These are phyloP conservation scores for Thecocarcelia acutangulata DNA, from an alignment of 2,888 invertebrate genomes.

Conservation along the genomic window DNA sequence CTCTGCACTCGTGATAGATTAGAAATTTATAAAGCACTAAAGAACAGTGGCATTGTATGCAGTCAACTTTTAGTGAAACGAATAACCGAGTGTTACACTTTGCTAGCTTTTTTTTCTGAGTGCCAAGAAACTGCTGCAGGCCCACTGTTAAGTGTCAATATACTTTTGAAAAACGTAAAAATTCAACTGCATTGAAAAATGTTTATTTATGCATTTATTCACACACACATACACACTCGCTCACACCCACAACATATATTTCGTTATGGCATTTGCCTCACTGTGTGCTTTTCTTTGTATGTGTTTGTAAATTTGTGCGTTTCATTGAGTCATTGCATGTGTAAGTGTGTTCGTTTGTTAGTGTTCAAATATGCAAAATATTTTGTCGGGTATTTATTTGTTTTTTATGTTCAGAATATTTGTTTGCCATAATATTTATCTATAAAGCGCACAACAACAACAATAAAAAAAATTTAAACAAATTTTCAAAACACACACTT, in stretches of 20 bases:
- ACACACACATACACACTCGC: not conserved
- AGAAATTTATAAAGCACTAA: constrained; percentile 24
- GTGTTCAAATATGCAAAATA: constrained; percentile 55
- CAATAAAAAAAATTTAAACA: not conserved
- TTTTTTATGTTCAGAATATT: constrained; percentile 66
- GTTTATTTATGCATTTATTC: constrained; percentile 6
- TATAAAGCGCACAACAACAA: constrained; percentile 15
- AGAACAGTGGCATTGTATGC: not conserved
- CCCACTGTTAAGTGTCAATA: constrained; percentile 52
- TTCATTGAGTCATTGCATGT: constrained; percentile 18
- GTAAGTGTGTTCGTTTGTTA: constrained; percentile 11
- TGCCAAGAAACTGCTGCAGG: not conserved
- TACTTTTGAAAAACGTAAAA: constrained; percentile 48
- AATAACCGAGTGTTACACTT: no score
- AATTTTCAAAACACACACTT: constrained; percentile 36
- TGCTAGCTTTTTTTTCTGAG: no score
- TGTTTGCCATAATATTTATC: constrained; percentile 66
- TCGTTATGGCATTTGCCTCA: constrained; percentile 36
- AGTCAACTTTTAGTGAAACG: not conserved
- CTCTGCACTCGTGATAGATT: constrained; percentile 42
- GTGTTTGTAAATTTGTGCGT: constrained; percentile 18
- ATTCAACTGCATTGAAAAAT: constrained; percentile 50
- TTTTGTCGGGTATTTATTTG: constrained; percentile 67
- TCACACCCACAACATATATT: constrained; percentile 36
- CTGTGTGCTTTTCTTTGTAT: not conserved